These are phyloP conservation scores for Tubulanus polymorphus DNA, from an alignment of 2,888 invertebrate genomes.

Conservation along the genomic window DNA sequence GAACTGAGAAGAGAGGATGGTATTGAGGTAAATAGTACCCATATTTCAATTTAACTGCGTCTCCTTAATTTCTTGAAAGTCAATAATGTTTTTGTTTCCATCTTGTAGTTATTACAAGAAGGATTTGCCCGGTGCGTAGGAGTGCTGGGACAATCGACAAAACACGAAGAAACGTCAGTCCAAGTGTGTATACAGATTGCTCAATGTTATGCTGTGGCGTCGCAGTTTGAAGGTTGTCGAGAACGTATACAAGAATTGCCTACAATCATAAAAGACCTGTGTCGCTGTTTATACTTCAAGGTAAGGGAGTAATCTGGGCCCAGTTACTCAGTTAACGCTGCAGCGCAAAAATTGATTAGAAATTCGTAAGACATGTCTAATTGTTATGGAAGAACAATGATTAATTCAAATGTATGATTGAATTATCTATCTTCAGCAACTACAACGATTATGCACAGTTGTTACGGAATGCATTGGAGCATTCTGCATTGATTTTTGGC, in stretches of 20 bases:
- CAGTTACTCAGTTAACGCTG: too few relatives aligned
- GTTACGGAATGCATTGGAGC: slow-evolving; percentile 89
- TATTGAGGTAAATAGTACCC: slow-evolving; percentile 63
- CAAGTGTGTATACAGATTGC: slow-evolving; percentile 85
- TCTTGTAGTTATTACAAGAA: slow-evolving; percentile 65
- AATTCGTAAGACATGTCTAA: background rate
- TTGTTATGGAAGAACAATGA: background rate
- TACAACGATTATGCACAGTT: slow-evolving; percentile 76
- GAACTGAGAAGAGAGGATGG: slow-evolving; percentile 92
- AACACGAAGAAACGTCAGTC: slow-evolving; percentile 74
- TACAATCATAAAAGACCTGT: slow-evolving; percentile 80
- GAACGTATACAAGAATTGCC: slow-evolving; percentile 79
- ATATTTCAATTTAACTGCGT: background rate
- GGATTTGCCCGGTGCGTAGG: slow-evolving; percentile 93
- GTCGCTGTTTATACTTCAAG: slow-evolving; percentile 79
- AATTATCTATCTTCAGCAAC: slow-evolving; percentile 57
- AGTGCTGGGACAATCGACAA: slow-evolving; percentile 76
- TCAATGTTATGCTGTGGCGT: slow-evolving; percentile 91
- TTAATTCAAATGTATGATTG: background rate
- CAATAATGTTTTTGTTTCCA: background rate
- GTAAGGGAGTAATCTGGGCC: too few relatives aligned
- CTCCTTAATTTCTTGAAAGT: background rate
- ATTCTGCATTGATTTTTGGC: slow-evolving; percentile 76
- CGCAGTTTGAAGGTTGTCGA: slow-evolving; percentile 86
- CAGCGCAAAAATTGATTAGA: too few relatives aligned